Evolutionary conservation across 2,888 invertebrate species (phyloP), one percentile per base, ranked within the genome.

Genomic region (Anticlea derivata): DNA sequence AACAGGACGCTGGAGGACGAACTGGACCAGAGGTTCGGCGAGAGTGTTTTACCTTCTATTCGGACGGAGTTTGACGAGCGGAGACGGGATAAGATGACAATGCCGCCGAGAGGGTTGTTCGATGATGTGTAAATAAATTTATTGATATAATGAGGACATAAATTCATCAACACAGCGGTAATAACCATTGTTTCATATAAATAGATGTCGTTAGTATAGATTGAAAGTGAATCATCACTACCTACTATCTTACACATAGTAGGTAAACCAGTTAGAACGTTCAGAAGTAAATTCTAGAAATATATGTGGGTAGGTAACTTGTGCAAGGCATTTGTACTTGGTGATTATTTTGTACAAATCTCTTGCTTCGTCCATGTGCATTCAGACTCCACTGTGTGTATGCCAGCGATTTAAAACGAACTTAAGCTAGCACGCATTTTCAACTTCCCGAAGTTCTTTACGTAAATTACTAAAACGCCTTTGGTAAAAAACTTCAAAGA

Each of bases 61-160:
- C 59, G 86, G 61, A 67, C 75, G 0, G 84, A 86, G 31, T 72
- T 66, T 8, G 79, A 81, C 0, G 79, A 80, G 1, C 72, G 83
- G 0, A 68, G 83, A 12, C 64, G 83, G 30, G 80, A 80, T 40
- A 92, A 93, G 58, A 92, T 94, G 65, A 94, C 93, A 0, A 92
- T 93, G 53, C 95, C 96, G 0, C 96, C 96, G 0, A 91, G 94
- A 60, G 95, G 96, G 6, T 91, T 97, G 51, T 97, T 97, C 64
- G 96, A 97, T 74, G 96, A 97, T 78, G 96, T 97, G 29, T 37
- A 45, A n/a, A 8, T 17, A 17, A 17, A 4, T 17, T 17, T 17
- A 17, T 4, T 3, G 2, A 17, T 17, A 17, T 7, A 33, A 7
- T 13, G 0, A 29, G 29, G 12, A 29, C 12, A 29, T 6, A 6